Evolutionary conservation across 2,797 vertebrate species (phyloP).

Genomic region (Squalus acanthias): DNA sequence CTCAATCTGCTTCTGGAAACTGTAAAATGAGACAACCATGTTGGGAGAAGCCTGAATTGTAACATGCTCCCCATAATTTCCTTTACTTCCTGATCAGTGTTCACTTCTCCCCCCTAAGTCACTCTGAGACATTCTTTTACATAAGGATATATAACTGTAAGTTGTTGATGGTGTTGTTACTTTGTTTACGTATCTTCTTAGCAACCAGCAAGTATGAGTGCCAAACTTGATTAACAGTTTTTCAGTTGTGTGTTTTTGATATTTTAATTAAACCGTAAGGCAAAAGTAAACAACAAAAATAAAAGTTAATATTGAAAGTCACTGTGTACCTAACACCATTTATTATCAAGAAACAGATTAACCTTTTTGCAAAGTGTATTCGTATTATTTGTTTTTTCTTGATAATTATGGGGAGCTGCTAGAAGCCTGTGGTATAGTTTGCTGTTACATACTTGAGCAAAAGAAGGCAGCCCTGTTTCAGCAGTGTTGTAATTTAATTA

Average conservation of each 20-base stretch:
- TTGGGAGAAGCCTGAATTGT: background rate
- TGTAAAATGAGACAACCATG: background rate
- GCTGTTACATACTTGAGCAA: slow-evolving; percentile 39
- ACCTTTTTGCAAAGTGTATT: background rate
- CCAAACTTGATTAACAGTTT: background rate
- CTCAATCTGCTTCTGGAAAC: background rate
- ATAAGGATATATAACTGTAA: background rate
- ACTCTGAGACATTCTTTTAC: background rate
- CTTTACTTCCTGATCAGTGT: background rate
- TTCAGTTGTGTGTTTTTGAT: background rate
- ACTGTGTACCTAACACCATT: background rate
- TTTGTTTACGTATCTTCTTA: background rate
- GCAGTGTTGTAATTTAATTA: slow-evolving; percentile 37
- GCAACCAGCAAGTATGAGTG: background rate
- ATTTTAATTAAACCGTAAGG: background rate
- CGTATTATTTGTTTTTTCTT: slow-evolving; percentile 13
- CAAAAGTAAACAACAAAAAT: background rate
- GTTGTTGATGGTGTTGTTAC: background rate
- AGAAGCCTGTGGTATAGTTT: background rate
- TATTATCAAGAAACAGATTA: background rate
- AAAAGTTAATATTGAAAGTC: slow-evolving; percentile 2
- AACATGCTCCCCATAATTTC: background rate
- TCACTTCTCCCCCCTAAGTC: background rate
- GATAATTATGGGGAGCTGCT: background rate
- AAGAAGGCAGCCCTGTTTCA: slow-evolving; percentile 38